Evolutionary conservation across 2,113 vertebrate genomes (phyloP), one percentile per base, ranked within the genome.

Genomic region (Burhinus bistriatus): DNA sequence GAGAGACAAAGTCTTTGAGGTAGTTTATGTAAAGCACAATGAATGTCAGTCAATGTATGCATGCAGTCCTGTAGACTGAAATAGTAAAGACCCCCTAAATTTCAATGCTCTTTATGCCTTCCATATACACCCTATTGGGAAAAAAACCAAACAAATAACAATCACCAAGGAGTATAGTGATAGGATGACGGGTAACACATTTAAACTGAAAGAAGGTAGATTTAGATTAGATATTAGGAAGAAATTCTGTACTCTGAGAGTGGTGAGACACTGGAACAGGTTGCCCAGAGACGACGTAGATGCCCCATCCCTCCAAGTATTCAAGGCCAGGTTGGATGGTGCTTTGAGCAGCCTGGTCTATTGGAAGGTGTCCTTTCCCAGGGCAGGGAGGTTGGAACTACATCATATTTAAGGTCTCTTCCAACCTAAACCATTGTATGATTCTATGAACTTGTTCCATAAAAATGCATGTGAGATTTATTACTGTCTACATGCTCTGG

Each of bases 41-140:
- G 21, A 80, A 44, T 16, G 15, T 30, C 17, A 83, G 15, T 23
- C 15, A 83, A 34, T 5, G 12, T 32, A 59, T 34, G 9, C 9
- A 26, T 61, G 11, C 9, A 51, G 20, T 44, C 19, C 13, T 55
- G 36, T 8, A 42, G 23, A 40, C 8, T 68, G 23, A 83, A 86
- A 83, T 15, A 83, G 36, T 1, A 7, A 91, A 91, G 8, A n/a
- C 40, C 5, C 14, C 21, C 20, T 44, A 59, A 51, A 59, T 9
- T 25, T 88, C 44, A 72, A 9, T 59, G 29, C 1, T 26, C 4
- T 68, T 85, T 65, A 14, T 72, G 23, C 14, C 5, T 55, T 77
- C 10, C 8, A 49, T 1, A 0, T 34, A 10, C 4, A 72, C 1
- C 5, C 1, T 42, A 30, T 9, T 44, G 15, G 95, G 22, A 40